A percentile compares a stretch with the other conserved stretches of the same genome.
Evolutionary conservation across 2,113 vertebrate genomes (phyloP).

Genomic region (Microtus pennsylvanicus): DNA sequence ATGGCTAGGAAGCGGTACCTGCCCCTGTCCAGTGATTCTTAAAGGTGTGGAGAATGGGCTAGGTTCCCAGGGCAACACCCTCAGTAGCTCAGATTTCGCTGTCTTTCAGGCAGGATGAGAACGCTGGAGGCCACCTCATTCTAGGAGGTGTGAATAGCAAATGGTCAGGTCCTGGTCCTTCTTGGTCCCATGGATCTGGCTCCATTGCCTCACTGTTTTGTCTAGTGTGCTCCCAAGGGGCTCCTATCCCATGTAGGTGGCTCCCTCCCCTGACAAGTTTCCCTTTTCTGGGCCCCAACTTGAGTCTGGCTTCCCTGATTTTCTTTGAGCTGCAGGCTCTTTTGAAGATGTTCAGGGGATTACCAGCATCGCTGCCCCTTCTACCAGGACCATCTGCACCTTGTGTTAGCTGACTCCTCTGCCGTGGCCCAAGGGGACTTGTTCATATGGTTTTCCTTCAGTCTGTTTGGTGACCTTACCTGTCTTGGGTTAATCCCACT

Average conservation of each 20-base stretch:
- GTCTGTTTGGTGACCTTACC: neutral
- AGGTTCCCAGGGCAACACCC: neutral
- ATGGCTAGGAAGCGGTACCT: neutral
- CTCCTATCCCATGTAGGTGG: no score
- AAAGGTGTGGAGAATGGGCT: neutral
- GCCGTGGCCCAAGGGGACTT: neutral
- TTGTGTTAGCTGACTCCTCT: neutral
- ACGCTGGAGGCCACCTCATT: no score
- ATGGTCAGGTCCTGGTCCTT: no score
- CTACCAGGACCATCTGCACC: neutral
- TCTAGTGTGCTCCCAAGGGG: rapidly evolving
- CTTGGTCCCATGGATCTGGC: neutral
- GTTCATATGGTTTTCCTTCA: neutral
- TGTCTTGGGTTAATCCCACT: rapidly evolving
- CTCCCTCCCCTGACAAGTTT: neutral
- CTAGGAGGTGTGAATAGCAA: rapidly evolving
- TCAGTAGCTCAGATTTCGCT: neutral
- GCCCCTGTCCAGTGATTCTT: no score
- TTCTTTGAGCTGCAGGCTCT: neutral
- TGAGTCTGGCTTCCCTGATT: neutral
- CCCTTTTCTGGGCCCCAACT: neutral
- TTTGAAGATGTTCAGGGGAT: neutral
- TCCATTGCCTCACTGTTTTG: neutral
- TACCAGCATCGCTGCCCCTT: neutral
- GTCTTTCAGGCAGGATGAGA: neutral